Evolutionary conservation across 1,140 invertebrate species (phyloP).

Genomic region (Hestina assimilis): DNA sequence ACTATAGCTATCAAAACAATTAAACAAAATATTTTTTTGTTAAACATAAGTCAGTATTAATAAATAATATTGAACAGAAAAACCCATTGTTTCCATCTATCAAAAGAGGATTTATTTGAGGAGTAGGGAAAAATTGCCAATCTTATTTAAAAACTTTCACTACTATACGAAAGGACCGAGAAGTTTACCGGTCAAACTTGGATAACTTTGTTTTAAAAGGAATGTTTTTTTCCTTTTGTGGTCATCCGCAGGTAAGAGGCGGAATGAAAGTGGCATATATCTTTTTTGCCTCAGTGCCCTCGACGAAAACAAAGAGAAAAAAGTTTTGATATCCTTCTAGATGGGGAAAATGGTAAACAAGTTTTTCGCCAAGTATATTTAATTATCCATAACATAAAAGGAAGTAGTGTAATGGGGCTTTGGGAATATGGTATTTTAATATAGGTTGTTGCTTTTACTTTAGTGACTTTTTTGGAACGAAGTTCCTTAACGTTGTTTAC

Average conservation of each 20-base stretch:
- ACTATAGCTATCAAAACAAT: too few relatives aligned
- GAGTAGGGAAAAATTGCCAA: conserved; percentile 15
- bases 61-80: not conserved
- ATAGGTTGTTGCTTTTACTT: not conserved
- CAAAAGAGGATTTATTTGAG: conserved; percentile 3
- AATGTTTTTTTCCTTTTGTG: conserved; percentile 24
- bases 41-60: too few relatives aligned
- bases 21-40: too few relatives aligned
- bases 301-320: conserved; percentile 10
- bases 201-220: conserved; percentile 22
- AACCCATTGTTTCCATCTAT: not conserved
- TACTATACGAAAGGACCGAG: conserved; percentile 20
- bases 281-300: conserved; percentile 21
- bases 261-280: conserved; percentile 27
- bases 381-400: conserved; percentile 25
- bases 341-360: conserved; percentile 22
- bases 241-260: conserved; percentile 28
- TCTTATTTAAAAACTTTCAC: conserved; percentile 26
- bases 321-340: conserved; percentile 12
- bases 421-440: not conserved
- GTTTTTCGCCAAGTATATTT: conserved; percentile 21
- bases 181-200: conserved; percentile 24
- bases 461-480: not conserved
- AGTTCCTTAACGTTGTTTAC: too few relatives aligned
- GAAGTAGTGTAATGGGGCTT: not conserved